Percentiles rank a stretch among this genome's conserved stretches.
phyloP scores from a whole-genome alignment of 1,140 invertebrate genomes.

The Caligus rogercresseyi region DNA sequence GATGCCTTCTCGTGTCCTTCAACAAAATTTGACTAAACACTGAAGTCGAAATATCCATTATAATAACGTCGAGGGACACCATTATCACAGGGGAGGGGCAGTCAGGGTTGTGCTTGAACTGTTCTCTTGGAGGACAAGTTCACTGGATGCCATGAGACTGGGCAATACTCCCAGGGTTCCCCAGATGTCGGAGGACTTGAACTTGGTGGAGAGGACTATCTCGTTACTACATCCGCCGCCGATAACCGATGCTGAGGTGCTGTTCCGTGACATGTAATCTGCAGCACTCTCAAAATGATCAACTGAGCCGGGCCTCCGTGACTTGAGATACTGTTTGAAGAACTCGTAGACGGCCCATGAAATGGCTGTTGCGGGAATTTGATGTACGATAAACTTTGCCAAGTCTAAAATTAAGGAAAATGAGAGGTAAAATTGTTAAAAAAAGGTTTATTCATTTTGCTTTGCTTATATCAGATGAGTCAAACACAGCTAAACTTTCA shows the following conservation, averaged over 20 bases:
- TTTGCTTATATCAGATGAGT: too few species aligned
- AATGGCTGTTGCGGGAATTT: conserved; percentile 95
- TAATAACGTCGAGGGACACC: too few species aligned
- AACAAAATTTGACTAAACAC: neutral
- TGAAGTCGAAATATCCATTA: neutral
- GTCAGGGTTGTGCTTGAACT: neutral
- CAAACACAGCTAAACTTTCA: too few species aligned
- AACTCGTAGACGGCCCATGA: conserved; percentile 87
- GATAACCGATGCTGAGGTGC: too few species aligned
- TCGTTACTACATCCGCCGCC: too few species aligned
- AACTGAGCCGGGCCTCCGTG: neutral
- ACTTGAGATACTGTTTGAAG: conserved; percentile 9
- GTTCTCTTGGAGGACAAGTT: neutral
- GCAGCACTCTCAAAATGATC: neutral
- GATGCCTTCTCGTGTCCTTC: neutral
- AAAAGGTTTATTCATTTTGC: too few species aligned
- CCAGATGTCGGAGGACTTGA: neutral
- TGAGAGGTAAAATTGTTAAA: too few species aligned
- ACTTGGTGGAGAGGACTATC: neutral
- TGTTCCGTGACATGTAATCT: neutral
- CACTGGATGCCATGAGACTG: neutral
- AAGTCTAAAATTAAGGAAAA: too few species aligned
- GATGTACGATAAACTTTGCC: conserved; percentile 85
- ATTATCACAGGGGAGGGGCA: too few species aligned
- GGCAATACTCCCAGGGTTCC: neutral